Evolutionary conservation across 37 sponge, comb jelly and placozoan species (phyloP), one percentile per base, ranked within the genome.

Genomic region (Sycon ciliatum): DNA sequence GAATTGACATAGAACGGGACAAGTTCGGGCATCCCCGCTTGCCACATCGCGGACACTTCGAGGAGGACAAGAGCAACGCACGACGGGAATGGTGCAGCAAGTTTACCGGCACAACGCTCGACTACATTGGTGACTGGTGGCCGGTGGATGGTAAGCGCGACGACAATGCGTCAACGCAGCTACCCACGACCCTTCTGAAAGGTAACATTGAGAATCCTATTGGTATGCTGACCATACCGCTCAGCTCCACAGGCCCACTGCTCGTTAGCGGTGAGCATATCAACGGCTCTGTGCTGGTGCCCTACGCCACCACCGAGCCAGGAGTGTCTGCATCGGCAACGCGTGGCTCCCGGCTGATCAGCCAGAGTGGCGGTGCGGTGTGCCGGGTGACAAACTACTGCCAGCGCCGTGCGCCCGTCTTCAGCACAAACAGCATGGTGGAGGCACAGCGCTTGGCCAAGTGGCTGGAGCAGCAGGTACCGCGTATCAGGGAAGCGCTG

Each of bases 201-300:
- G 88, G 88, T 1, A 87, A 87, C 68, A 67, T 80, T 1, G 88
- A 87, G 74, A 87, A 83, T 56, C 67, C 71, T 0, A 87, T 87
- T 38, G 88, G 88, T 11, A 78, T 87, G 0, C 78, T 38, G 1
- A 87, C 82, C 56, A 32, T 87, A 26, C 88, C 88, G 0, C 30
- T 87, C 1, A 84, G 80, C 24, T 27, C 79, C 24, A 80, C 56
- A 20, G 88, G 88, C 0, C 88, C 88, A 1, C 56, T 87, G 1
- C 73, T 87, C 1, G 33, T 87, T 2, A 54, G 71, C 27, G 88
- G 88, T 4, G 36, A 72, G 4, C 60, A 76, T 38, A 74, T 82
- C 3, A 28, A 66, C 5, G 88, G 88, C 6, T 83, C 82, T 52
- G 67, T 46, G 4, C 42, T 87, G 39, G 69, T 67, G n/a, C 88